phyloP scores from a whole-genome alignment of 92 coral and sea anemone species.

The Siderastrea radians region DNA sequence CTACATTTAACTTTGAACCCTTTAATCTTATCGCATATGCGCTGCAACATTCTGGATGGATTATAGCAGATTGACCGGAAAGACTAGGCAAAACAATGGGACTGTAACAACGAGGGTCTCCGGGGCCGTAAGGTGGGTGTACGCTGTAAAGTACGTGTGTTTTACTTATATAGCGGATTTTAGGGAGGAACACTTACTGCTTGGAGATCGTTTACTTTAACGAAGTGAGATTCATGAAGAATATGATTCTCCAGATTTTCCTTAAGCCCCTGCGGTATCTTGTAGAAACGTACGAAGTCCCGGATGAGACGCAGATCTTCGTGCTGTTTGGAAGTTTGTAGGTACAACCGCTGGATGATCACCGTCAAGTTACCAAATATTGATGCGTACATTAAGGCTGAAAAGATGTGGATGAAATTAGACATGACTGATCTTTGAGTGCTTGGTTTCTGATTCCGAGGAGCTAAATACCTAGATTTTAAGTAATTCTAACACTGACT shows the following conservation, averaged over 20 bases:
- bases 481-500: no score
- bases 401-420: neutral
- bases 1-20: no score
- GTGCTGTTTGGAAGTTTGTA: constrained; percentile 75
- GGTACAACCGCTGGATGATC: constrained; percentile 84
- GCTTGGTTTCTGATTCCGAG: no score
- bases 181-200: constrained; percentile 35
- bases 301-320: constrained; percentile 67
- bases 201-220: constrained; percentile 71
- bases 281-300: constrained; percentile 77
- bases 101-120: no score
- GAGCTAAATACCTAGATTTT: no score
- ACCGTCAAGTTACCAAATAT: constrained; percentile 93
- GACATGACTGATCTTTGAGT: neutral
- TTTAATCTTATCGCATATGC: no score
- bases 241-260: constrained; percentile 82
- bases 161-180: no score
- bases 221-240: constrained; percentile 63
- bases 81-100: no score
- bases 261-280: constrained; percentile 78
- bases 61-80: no score
- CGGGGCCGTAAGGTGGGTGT: no score
- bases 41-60: no score
- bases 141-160: no score
- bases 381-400: constrained; percentile 89